These are phyloP conservation scores for Sprattus sprattus DNA, from an alignment of 2,113 vertebrate genomes.

Conservation along the genomic window DNA sequence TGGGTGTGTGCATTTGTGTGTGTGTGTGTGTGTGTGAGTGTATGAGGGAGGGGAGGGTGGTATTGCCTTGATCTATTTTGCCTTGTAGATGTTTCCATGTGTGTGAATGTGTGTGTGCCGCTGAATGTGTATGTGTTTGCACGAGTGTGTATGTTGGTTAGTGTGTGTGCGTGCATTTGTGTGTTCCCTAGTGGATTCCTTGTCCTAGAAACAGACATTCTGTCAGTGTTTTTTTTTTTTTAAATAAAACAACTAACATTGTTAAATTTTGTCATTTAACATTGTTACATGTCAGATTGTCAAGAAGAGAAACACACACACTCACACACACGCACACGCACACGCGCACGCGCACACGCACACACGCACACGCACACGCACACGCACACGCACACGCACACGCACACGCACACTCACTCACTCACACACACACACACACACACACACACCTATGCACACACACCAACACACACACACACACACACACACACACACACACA, in stretches of 20 bases:
- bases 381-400: neutral
- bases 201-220: neutral
- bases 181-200: neutral
- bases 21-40: neutral
- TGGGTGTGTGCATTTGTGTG: conserved; percentile 25
- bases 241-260: too few relatives aligned
- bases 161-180: neutral
- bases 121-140: neutral
- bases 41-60: neutral
- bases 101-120: neutral
- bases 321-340: neutral
- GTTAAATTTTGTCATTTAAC: neutral
- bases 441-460: neutral
- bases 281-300: neutral
- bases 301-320: neutral
- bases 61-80: neutral
- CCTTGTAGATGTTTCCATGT: neutral
- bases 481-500: conserved; percentile 3
- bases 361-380: neutral
- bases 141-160: too few relatives aligned
- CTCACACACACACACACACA: neutral
- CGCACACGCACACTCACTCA: neutral
- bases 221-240: too few relatives aligned
- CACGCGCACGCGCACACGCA: neutral
- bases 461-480: neutral